phyloP scores from a whole-genome alignment of 2,888 invertebrate species.

The Yponomeuta evonymella region DNA sequence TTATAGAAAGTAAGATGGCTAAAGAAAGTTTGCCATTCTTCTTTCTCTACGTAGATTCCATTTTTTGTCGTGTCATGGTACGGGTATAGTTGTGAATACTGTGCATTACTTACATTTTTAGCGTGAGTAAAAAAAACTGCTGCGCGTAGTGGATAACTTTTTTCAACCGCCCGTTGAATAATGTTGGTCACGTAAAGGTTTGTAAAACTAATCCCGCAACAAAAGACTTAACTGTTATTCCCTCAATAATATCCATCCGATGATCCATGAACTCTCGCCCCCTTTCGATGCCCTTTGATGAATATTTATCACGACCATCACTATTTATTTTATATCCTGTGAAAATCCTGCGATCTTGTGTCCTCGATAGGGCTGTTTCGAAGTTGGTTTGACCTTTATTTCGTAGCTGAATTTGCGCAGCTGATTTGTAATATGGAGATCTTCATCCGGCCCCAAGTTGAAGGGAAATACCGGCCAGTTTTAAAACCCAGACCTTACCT shows the following conservation, averaged over 20 bases:
- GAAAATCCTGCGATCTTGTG: slow-evolving; percentile 54
- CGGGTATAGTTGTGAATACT: no score
- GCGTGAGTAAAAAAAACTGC: no score
- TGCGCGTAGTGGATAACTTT: no score
- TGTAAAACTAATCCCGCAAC: neutral
- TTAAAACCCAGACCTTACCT: neutral
- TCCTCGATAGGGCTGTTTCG: slow-evolving; percentile 57
- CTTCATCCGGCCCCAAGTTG: no score
- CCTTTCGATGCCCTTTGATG: slow-evolving; percentile 30
- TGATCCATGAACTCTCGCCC: slow-evolving; percentile 32
- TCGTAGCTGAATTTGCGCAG: neutral
- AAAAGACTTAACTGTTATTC: slow-evolving; percentile 24
- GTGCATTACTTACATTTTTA: no score
- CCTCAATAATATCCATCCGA: slow-evolving; percentile 39
- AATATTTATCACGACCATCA: slow-evolving; percentile 25
- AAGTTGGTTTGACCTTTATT: slow-evolving; percentile 26
- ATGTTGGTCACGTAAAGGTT: neutral
- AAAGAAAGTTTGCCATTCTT: no score
- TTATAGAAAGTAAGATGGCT: no score
- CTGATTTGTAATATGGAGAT: no score
- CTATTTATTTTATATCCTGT: slow-evolving; percentile 49
- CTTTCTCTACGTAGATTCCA: no score
- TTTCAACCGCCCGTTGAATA: no score
- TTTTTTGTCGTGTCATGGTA: no score
- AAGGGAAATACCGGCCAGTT: neutral